These are phyloP conservation scores for Lycocerus yunnanus DNA, from an alignment of 2,888 invertebrate species.

Conservation along the genomic window DNA sequence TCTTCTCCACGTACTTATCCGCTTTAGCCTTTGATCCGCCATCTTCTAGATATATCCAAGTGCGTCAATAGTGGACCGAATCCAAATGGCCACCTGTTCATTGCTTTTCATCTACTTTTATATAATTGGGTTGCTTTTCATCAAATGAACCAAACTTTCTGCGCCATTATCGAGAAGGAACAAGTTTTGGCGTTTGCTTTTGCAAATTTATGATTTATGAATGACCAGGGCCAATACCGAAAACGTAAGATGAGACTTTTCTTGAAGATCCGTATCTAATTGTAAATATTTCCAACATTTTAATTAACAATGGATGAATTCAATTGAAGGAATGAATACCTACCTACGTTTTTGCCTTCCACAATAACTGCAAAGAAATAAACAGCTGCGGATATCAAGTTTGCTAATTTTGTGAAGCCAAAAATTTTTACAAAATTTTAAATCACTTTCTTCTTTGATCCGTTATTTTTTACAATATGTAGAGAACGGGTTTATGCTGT, in stretches of 20 bases:
- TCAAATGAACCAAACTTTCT: no score
- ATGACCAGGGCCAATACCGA: neutral
- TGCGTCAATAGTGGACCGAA: no score
- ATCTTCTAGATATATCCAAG: no score
- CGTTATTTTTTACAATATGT: conserved; percentile 11
- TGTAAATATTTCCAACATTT: neutral
- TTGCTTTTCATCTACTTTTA: no score
- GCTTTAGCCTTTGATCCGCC: no score
- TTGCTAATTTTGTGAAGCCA: neutral
- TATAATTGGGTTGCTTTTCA: no score
- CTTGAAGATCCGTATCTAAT: neutral
- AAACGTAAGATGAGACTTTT: neutral
- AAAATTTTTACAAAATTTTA: conserved; percentile 3
- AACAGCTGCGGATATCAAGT: conserved; percentile 6
- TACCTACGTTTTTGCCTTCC: neutral
- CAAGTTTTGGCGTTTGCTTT: neutral
- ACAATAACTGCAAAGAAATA: neutral
- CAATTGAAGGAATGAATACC: conserved; percentile 2
- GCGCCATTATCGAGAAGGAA: no score
- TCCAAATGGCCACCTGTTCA: no score
- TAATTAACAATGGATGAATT: neutral
- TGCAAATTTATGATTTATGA: neutral
- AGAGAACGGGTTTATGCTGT: conserved; percentile 17
- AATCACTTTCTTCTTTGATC: conserved; percentile 18
- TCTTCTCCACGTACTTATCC: no score